Conservation (phyloP, 2,888 invertebrate species). For the Lutraria lutraria region DNA sequence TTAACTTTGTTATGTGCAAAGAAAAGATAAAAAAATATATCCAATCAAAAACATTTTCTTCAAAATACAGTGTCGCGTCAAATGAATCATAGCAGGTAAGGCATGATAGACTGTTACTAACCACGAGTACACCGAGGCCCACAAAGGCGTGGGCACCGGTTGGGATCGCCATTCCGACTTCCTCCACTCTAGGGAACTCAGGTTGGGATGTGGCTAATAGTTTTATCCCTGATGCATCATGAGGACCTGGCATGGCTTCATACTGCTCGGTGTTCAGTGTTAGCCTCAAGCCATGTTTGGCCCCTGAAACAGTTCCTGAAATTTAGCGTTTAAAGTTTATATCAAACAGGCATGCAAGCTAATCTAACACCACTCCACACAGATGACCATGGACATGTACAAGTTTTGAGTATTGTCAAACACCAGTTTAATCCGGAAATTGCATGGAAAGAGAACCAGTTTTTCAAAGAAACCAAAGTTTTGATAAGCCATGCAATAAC, state of each 20-base stretch:
- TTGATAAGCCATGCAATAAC: no score
- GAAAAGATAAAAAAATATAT: no score
- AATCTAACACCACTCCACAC: not conserved
- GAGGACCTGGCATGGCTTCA: constrained; percentile 81
- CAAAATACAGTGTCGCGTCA: no score
- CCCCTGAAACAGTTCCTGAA: constrained; percentile 65
- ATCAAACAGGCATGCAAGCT: not conserved
- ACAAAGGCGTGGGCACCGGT: constrained; percentile 78
- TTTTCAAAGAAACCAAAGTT: no score
- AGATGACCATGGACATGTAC: not conserved
- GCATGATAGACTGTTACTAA: constrained; percentile 51
- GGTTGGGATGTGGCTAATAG: constrained; percentile 73
- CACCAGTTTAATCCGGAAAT: no score
- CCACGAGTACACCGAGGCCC: constrained; percentile 73
- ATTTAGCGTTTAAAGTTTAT: not conserved
- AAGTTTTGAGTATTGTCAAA: not conserved
- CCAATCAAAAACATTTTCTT: no score
- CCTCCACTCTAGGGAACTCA: constrained; percentile 76
- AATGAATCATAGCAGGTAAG: no score
- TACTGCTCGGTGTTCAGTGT: constrained; percentile 79
- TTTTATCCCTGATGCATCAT: constrained; percentile 78
- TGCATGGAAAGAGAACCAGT: no score
- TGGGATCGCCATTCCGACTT: constrained; percentile 77
- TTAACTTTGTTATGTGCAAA: no score
- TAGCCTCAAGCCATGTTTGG: constrained; percentile 75